These are phyloP conservation scores for Hylaeus anthracinus DNA, from an alignment of 1,140 invertebrate genomes.

Conservation along the genomic window DNA sequence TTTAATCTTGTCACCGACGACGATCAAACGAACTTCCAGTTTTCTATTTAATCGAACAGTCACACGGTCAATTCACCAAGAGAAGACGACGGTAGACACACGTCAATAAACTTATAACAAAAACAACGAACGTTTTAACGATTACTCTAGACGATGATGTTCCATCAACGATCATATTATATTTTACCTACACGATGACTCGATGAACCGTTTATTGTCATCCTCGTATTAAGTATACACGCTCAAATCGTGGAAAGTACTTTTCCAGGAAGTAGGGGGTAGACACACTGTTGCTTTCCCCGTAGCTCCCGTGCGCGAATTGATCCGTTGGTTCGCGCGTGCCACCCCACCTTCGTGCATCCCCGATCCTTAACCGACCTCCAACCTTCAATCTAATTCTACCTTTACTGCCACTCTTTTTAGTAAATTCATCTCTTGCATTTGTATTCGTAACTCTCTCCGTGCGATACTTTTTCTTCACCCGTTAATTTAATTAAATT, in stretches of 20 bases:
- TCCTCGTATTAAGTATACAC: conserved; percentile 14
- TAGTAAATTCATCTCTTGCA: conserved; percentile 33
- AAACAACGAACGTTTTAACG: not conserved
- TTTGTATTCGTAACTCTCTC: not conserved
- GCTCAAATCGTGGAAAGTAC: conserved; percentile 42
- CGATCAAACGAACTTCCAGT: not conserved
- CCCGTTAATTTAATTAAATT: not conserved
- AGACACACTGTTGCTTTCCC: conserved; percentile 68
- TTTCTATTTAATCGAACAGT: conserved; percentile 1
- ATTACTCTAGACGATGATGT: conserved; percentile 1
- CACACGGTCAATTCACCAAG: not conserved
- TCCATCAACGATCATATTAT: conserved; percentile 1
- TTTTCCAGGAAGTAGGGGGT: conserved; percentile 57
- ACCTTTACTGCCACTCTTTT: conserved; percentile 24
- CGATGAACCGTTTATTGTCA: conserved; percentile 31
- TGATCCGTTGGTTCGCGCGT: conserved; percentile 65
- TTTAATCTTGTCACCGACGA: not conserved
- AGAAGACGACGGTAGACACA: not conserved
- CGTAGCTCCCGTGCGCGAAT: conserved; percentile 64
- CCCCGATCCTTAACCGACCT: conserved; percentile 57
- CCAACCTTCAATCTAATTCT: conserved; percentile 52
- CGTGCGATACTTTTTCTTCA: not conserved
- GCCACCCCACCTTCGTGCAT: conserved; percentile 52
- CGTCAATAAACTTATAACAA: not conserved
- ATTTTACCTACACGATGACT: conserved; percentile 26